These are phyloP conservation scores for Rhyacichthys aspro DNA, from an alignment of 2,797 vertebrate species.

Conservation along the genomic window DNA sequence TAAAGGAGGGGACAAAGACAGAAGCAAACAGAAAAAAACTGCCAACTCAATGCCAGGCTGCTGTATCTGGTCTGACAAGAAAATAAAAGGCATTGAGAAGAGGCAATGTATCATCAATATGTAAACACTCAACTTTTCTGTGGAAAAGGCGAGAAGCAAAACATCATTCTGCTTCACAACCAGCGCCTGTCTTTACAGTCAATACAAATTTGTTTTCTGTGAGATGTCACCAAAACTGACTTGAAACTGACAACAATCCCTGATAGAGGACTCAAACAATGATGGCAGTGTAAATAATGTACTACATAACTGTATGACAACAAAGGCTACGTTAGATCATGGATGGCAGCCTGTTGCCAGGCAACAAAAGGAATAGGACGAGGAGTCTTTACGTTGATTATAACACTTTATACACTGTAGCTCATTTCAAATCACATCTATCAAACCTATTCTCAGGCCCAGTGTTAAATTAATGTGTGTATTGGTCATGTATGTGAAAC, in stretches of 20 bases:
- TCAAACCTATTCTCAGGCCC: no score
- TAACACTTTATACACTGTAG: slow-evolving; percentile 14
- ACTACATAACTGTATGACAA: slow-evolving; percentile 7
- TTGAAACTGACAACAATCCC: slow-evolving; percentile 28
- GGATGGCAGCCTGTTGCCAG: slow-evolving; percentile 70
- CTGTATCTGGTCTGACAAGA: slow-evolving; percentile 36
- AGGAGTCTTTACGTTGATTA: slow-evolving; percentile 43
- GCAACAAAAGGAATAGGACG: slow-evolving; percentile 64
- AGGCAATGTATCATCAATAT: slow-evolving; percentile 25
- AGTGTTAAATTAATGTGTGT: not conserved
- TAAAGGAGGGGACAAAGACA: not conserved
- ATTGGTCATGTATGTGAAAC: not conserved
- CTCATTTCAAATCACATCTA: slow-evolving; percentile 11
- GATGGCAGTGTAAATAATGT: slow-evolving; percentile 23
- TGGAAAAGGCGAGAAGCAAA: slow-evolving; percentile 31
- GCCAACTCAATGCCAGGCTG: slow-evolving; percentile 35
- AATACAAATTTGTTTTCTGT: slow-evolving; percentile 37
- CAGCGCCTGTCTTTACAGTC: slow-evolving; percentile 26
- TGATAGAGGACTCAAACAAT: slow-evolving; percentile 22
- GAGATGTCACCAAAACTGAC: slow-evolving; percentile 26
- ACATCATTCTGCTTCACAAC: slow-evolving; percentile 23
- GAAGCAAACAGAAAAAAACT: slow-evolving; percentile 8
- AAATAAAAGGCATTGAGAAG: slow-evolving; percentile 39
- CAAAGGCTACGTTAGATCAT: slow-evolving; percentile 46
- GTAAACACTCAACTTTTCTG: slow-evolving; percentile 34